Conservation (phyloP, 2,113 vertebrate species). For the Coreoperca whiteheadi region DNA sequence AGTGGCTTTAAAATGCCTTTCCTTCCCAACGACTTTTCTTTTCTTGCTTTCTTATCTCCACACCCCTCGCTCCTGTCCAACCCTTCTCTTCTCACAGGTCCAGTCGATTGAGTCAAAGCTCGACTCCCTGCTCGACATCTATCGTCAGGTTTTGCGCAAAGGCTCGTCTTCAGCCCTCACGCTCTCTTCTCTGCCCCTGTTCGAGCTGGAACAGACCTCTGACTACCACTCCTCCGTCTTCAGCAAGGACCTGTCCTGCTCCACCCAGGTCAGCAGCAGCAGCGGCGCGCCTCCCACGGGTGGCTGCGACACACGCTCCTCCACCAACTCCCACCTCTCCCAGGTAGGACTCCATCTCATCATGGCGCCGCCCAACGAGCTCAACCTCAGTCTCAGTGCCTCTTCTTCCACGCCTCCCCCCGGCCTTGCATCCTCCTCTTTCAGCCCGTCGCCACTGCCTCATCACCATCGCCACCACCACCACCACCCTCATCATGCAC, state of each 20-base stretch:
- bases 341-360: constrained; percentile 93
- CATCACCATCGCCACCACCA: constrained; percentile 85
- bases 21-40: neutral
- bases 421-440: constrained; percentile 81
- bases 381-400: constrained; percentile 88
- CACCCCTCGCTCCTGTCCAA: neutral
- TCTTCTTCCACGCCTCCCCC: constrained; percentile 86
- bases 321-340: constrained; percentile 90
- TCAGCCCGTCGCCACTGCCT: constrained; percentile 86
- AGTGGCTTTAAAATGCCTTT: neutral
- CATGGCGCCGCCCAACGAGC: constrained; percentile 91
- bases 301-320: constrained; percentile 87
- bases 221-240: constrained; percentile 93
- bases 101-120: constrained; percentile 98
- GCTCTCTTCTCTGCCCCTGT: constrained; percentile 92
- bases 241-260: constrained; percentile 89
- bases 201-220: constrained; percentile 94
- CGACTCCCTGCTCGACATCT: constrained; percentile 95
- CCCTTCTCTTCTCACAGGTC: constrained; percentile 81
- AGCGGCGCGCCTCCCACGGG: constrained; percentile 55
- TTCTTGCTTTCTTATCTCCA: neutral
- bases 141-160: constrained; percentile 93
- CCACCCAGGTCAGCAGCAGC: constrained; percentile 86
- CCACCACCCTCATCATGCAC: constrained; percentile 81
- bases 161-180: constrained; percentile 91